Evolutionary conservation across 2,113 vertebrate genomes (phyloP), one percentile per base, ranked within the genome.

Genomic region (Aramus guarauna): DNA sequence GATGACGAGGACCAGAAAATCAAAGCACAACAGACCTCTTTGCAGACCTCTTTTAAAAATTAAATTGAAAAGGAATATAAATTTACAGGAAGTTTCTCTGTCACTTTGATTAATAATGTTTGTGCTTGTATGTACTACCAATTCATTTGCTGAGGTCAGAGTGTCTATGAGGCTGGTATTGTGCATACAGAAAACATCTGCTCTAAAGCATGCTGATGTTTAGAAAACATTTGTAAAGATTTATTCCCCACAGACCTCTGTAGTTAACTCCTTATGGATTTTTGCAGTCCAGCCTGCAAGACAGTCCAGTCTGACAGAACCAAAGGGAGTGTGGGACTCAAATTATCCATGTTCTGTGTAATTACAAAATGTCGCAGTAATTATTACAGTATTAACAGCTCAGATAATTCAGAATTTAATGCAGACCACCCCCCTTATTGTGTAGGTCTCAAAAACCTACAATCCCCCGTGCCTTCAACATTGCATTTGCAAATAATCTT

Each of bases 51-150:
- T 84, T 81, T 59, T 76, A 60, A 87, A 93, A 85, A 52, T 36
- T 50, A 74, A 64, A 77, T 92, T 90, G 26, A 48, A 93, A 85
- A 64, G 9, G 21, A 64, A 66, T 76, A 48, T 60, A 76, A 72
- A 80, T 81, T 41, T 66, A 66, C 23, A 81, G 48, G 47, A 91
- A 82, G 48, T 67, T 91, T 87, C 12, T 74, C 62, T 88, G 89
- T 94, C 93, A 93, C 29, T 88, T 96, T 97, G 78, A 74, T 96
- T 90, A 97, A 96, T 96, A 77, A 45, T 80, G 12, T 94, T 97
- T 96, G 76, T 47, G 22, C 26, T 92, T 66, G 36, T 10, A 8
- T 89, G 74, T 86, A 79, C 21, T 77, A 78, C 36, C 9, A 78
- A 75, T 68, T 92, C 62, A 94, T 90, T 94, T 91, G 64, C 36